phyloP scores from a whole-genome alignment of 1,140 invertebrate species.

The Euschistus heros region DNA sequence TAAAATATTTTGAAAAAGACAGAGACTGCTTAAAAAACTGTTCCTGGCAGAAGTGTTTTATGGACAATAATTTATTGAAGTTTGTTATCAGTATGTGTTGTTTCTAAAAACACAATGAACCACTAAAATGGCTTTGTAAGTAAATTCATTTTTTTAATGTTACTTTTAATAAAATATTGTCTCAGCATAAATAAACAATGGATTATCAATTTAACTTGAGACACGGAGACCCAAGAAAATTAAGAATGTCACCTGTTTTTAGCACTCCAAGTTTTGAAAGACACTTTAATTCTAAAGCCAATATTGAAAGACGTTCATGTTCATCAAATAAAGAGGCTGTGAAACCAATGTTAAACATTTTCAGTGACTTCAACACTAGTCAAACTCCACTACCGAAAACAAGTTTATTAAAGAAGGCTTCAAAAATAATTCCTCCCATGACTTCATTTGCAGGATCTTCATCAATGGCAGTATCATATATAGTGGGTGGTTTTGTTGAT shows the following conservation, averaged over 20 bases:
- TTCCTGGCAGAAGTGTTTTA: neutral
- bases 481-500: constrained; percentile 4
- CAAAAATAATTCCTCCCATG: neutral
- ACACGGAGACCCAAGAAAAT: neutral
- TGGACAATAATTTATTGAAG: neutral
- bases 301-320: neutral
- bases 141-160: neutral
- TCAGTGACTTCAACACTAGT: neutral
- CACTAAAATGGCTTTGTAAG: neutral
- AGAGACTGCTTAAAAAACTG: neutral
- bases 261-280: neutral
- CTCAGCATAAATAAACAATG: neutral
- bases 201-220: constrained; percentile 11
- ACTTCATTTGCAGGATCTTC: neutral
- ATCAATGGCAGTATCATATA: neutral
- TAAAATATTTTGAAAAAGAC: neutral
- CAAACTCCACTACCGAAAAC: neutral
- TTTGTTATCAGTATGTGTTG: neutral
- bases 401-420: no score
- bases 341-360: neutral
- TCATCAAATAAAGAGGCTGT: neutral
- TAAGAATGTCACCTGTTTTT: neutral
- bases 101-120: neutral
- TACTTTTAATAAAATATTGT: neutral
- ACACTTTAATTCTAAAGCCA: neutral